Evolutionary conservation across 2,888 invertebrate genomes (phyloP).

Genomic region (Arctia plantaginis): DNA sequence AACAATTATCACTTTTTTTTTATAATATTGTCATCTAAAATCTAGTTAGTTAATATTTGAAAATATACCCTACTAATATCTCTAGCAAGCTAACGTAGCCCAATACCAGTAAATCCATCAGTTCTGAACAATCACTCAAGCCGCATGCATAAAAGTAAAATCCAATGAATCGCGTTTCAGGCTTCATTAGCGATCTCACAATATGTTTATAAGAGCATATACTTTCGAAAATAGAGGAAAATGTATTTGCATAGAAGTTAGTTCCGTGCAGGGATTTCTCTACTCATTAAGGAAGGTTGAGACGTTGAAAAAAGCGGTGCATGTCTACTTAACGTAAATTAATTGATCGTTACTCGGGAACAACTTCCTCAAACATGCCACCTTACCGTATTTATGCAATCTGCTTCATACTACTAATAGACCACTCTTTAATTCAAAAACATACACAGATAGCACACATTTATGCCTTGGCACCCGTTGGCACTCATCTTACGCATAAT

Average conservation of each 20-base stretch:
- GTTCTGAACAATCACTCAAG: conserved; percentile 12
- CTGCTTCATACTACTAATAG: conserved; percentile 55
- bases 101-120: conserved; percentile 7
- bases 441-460: conserved; percentile 35
- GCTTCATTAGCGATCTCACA: conserved; percentile 63
- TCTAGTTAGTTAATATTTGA: background rate
- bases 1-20: background rate
- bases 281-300: conserved; percentile 79
- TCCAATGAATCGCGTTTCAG: conserved; percentile 55
- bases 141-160: conserved; percentile 55
- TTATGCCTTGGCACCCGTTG: conserved; percentile 37
- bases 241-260: conserved; percentile 78
- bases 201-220: conserved; percentile 53
- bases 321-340: conserved; percentile 68
- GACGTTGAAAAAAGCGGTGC: conserved; percentile 57
- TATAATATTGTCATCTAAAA: background rate
- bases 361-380: conserved; percentile 70
- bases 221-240: conserved; percentile 79
- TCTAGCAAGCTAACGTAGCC: background rate
- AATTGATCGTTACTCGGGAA: conserved; percentile 72
- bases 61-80: background rate
- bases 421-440: conserved; percentile 54
- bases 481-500: conserved; percentile 31
- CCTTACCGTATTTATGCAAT: conserved; percentile 72
- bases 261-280: conserved; percentile 70